Conservation (phyloP, 2,113 vertebrate species). For the Cavia porcellus region DNA sequence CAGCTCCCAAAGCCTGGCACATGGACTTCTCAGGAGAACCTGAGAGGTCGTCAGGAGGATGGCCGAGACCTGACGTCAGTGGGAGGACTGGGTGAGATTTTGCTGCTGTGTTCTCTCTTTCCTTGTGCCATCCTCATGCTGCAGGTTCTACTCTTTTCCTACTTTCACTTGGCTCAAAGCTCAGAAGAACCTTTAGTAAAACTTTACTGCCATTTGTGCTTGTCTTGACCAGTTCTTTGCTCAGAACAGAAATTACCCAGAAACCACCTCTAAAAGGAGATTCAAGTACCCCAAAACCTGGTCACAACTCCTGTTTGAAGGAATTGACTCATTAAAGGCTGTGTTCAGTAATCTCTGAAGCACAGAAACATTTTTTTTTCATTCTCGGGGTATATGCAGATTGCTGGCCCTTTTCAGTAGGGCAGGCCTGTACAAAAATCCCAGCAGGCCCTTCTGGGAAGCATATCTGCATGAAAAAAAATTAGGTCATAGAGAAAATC, state of each 20-base stretch:
- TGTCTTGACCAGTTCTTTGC: background rate
- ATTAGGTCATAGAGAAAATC: constrained; percentile 68
- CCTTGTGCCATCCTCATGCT: background rate
- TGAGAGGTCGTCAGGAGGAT: background rate
- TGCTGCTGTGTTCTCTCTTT: background rate
- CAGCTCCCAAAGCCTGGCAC: background rate
- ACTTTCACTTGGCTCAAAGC: background rate
- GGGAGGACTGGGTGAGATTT: background rate
- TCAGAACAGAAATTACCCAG: background rate
- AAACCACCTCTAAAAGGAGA: background rate
- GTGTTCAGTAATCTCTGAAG: constrained; percentile 29
- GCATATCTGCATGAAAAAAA: constrained; percentile 53
- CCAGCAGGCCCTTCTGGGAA: constrained; percentile 35
- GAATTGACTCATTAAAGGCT: constrained; percentile 2
- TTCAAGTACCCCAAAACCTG: background rate
- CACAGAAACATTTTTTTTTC: constrained; percentile 58
- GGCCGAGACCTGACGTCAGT: background rate
- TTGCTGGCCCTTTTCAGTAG: constrained; percentile 33
- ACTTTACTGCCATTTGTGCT: background rate
- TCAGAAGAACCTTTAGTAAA: background rate
- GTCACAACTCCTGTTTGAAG: background rate
- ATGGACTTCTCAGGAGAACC: too few relatives aligned
- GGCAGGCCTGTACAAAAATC: constrained; percentile 60
- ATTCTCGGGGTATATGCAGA: constrained; percentile 48
- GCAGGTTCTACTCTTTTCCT: background rate